Percentiles rank a stretch among this genome's conserved stretches.
phyloP scores from a whole-genome alignment of 2,888 invertebrate genomes.

The Limnephilus auricula region DNA sequence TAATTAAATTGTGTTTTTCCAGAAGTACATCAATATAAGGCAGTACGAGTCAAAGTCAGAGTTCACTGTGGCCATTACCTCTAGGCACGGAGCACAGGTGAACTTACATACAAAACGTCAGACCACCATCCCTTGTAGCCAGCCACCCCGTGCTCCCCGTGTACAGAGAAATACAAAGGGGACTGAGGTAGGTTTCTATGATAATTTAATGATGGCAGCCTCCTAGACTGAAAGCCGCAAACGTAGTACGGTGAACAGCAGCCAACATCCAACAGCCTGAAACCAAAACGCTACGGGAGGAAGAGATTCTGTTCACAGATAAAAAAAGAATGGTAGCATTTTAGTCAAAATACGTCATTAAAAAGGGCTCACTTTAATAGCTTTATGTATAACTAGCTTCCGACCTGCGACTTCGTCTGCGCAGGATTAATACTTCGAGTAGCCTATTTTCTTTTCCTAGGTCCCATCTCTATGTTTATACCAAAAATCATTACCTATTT shows the following conservation, averaged over 20 bases:
- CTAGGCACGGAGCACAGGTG: neutral
- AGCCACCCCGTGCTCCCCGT: neutral
- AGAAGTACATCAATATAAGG: neutral
- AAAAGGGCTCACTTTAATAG: neutral
- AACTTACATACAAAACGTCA: neutral
- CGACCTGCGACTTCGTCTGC: too few species aligned
- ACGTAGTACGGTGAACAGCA: slow-evolving; percentile 2
- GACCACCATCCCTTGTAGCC: neutral
- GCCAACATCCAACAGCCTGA: neutral
- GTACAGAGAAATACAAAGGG: slow-evolving; percentile 2
- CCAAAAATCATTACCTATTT: too few species aligned
- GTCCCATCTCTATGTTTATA: too few species aligned
- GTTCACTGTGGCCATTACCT: neutral
- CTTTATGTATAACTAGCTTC: neutral
- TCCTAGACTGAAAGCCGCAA: slow-evolving; percentile 17
- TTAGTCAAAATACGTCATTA: neutral
- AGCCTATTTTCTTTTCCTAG: too few species aligned
- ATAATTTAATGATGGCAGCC: slow-evolving; percentile 40
- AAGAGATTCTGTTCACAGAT: too few species aligned
- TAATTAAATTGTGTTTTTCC: neutral
- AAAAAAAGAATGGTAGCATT: neutral
- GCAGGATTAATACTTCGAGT: too few species aligned
- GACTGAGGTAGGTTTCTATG: slow-evolving; percentile 6
- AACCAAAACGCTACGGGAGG: too few species aligned
- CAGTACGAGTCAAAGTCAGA: neutral